These are phyloP conservation scores for Busseola fusca DNA, from an alignment of 2,888 invertebrate genomes.

Conservation along the genomic window DNA sequence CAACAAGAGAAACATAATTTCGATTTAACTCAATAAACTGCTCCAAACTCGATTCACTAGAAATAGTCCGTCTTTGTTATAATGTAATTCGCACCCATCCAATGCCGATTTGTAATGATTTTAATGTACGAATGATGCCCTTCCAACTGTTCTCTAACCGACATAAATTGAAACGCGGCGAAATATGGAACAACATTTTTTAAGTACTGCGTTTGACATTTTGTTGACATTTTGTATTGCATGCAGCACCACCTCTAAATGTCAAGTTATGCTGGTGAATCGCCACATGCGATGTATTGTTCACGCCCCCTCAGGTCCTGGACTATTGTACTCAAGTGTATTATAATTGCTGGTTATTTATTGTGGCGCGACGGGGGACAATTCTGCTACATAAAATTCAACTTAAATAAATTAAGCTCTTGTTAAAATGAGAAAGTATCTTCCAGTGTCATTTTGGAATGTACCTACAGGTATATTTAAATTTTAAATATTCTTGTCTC, in stretches of 20 bases:
- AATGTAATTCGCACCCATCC: slow-evolving; percentile 81
- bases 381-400: slow-evolving; percentile 63
- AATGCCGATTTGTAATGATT: slow-evolving; percentile 85
- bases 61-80: slow-evolving; percentile 76
- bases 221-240: slow-evolving; percentile 17
- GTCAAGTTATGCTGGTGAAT: slow-evolving; percentile 38
- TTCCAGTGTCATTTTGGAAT: slow-evolving; percentile 24
- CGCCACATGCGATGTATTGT: slow-evolving; percentile 68
- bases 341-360: slow-evolving; percentile 82
- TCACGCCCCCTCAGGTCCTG: slow-evolving; percentile 69
- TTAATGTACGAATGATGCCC: slow-evolving; percentile 79
- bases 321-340: slow-evolving; percentile 76
- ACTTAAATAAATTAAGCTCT: slow-evolving; percentile 59
- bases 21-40: slow-evolving; percentile 82
- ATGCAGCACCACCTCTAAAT: slow-evolving; percentile 42
- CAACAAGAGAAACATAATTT: slow-evolving; percentile 84
- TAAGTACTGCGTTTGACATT: slow-evolving; percentile 10
- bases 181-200: slow-evolving; percentile 7
- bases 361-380: slow-evolving; percentile 70
- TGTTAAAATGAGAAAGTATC: slow-evolving; percentile 45
- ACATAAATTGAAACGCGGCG: slow-evolving; percentile 20
- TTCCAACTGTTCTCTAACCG: slow-evolving; percentile 12
- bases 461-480: too few species aligned
- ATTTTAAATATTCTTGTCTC: slow-evolving; percentile 2
- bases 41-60: slow-evolving; percentile 63